Conservation (phyloP, 2,113 vertebrate species). For the Lepus timidus region DNA sequence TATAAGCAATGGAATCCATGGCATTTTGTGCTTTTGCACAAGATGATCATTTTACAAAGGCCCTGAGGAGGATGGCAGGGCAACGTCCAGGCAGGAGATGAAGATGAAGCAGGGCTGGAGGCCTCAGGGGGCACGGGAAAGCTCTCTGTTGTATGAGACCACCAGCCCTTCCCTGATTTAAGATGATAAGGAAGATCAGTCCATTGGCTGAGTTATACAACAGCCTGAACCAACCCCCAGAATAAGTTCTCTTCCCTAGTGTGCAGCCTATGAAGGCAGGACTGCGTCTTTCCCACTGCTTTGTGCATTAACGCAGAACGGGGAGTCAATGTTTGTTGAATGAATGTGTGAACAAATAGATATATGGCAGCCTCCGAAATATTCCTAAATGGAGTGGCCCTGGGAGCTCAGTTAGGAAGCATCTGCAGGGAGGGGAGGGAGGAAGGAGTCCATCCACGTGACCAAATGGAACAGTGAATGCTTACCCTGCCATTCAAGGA, state of each 20-base stretch:
- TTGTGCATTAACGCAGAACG: background rate
- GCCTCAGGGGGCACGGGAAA: background rate
- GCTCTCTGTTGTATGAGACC: background rate
- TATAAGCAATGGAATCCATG: constrained; percentile 60
- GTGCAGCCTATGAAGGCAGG: background rate
- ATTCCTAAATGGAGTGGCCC: background rate
- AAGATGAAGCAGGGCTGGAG: background rate
- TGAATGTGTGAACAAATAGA: background rate
- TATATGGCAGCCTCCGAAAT: background rate
- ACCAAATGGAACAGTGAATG: background rate
- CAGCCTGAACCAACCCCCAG: background rate
- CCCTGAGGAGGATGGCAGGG: background rate
- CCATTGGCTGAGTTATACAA: background rate
- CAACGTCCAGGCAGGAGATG: background rate
- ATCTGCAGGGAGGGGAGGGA: background rate
- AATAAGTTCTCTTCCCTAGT: background rate
- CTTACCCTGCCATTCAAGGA: background rate
- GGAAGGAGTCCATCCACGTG: background rate
- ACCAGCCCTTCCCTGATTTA: background rate
- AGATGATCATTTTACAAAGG: constrained; percentile 50
- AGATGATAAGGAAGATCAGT: background rate
- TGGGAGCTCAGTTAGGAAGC: background rate
- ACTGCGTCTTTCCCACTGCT: background rate
- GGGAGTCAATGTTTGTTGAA: background rate
- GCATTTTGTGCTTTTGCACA: constrained; percentile 47